Conservation (phyloP, 2,113 vertebrate genomes). For the Xiphophorus maculatus region DNA sequence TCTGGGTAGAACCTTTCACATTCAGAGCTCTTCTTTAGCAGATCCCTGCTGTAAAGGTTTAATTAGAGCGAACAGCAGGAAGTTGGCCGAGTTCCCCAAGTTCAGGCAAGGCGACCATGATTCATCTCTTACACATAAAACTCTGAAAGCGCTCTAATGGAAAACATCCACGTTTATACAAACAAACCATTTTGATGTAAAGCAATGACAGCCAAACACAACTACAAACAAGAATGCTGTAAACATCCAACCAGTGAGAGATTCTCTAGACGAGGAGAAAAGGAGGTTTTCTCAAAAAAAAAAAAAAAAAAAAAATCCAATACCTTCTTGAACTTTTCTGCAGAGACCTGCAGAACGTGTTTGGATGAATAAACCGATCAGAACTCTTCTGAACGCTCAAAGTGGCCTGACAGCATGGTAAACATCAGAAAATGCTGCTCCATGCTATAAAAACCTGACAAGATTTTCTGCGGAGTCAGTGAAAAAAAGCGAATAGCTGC, state of each 20-base stretch:
- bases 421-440: slow-evolving; percentile 6
- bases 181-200: not conserved
- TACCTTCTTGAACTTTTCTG: slow-evolving; percentile 9
- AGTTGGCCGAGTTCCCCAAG: not conserved
- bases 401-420: not conserved
- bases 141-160: not conserved
- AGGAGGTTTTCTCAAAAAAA: not conserved
- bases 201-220: not conserved
- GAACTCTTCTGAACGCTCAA: not conserved
- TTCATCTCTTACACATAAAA: not conserved
- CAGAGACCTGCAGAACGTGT: slow-evolving; percentile 4
- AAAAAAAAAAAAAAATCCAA: not conserved
- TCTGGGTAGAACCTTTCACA: not conserved
- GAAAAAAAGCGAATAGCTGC: not conserved
- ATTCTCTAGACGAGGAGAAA: not conserved
- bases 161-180: not conserved
- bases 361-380: not conserved
- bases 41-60: not conserved
- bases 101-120: not conserved
- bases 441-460: not conserved
- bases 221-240: not conserved
- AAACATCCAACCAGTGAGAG: not conserved
- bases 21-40: not conserved
- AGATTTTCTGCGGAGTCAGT: not conserved
- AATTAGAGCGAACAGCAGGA: no score